A percentile compares a stretch with the other conserved stretches of the same genome.
phyloP scores from a whole-genome alignment of 2,888 invertebrate species.

The Callyntrura sp. region DNA sequence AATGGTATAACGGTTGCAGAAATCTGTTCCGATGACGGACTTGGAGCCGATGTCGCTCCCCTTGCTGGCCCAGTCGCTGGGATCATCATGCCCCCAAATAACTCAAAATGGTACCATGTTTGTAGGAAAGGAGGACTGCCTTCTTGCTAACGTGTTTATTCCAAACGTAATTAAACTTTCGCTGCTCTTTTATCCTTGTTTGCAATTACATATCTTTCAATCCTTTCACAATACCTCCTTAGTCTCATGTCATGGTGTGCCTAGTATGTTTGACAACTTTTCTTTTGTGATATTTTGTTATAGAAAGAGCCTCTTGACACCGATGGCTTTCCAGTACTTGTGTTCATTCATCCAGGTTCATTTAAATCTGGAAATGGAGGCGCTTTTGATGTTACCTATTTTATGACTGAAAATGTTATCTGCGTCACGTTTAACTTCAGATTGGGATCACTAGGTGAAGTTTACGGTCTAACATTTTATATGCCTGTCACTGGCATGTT shows the following conservation, averaged over 20 bases:
- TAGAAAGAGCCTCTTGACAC: slow-evolving; percentile 55
- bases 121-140: slow-evolving; percentile 76
- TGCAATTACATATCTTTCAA: not conserved
- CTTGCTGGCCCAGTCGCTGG: slow-evolving; percentile 61
- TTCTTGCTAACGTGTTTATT: slow-evolving; percentile 55
- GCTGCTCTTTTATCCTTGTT: not conserved
- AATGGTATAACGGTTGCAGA: slow-evolving; percentile 27
- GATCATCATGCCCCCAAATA: slow-evolving; percentile 73
- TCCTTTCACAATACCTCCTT: not conserved
- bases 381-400: slow-evolving; percentile 62
- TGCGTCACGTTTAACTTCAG: slow-evolving; percentile 74
- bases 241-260: too few relatives aligned
- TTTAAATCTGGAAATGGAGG: slow-evolving; percentile 68
- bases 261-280: not conserved
- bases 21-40: slow-evolving; percentile 62
- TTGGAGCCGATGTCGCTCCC: slow-evolving; percentile 60
- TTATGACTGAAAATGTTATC: slow-evolving; percentile 78
- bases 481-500: not conserved
- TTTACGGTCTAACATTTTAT: not conserved
- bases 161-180: slow-evolving; percentile 29
- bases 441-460: slow-evolving; percentile 75
- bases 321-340: slow-evolving; percentile 76
- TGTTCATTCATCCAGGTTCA: slow-evolving; percentile 76
- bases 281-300: not conserved
- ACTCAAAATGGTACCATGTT: slow-evolving; percentile 3